A percentile compares a stretch with the other conserved stretches of the same genome.
Conservation (phyloP, 2,797 vertebrate species). For the Gorsachius magnificus region DNA sequence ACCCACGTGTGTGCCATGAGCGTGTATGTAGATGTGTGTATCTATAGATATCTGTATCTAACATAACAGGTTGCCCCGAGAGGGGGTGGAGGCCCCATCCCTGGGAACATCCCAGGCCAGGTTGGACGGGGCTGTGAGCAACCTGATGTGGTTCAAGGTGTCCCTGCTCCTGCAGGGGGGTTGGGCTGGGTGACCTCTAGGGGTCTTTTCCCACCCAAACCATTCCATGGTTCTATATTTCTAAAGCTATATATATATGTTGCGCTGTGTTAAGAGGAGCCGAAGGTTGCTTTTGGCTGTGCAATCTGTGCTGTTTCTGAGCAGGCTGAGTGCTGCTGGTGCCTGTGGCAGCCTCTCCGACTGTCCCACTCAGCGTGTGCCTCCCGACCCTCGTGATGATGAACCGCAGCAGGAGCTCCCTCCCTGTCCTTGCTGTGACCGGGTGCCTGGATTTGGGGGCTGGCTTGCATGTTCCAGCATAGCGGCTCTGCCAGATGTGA, state of each 20-base stretch:
- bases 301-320: background rate
- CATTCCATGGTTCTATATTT: background rate
- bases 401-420: background rate
- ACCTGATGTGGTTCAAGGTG: no score
- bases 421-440: background rate
- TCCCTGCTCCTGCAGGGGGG: no score
- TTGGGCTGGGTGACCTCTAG: no score
- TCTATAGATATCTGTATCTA: no score
- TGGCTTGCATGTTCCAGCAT: background rate
- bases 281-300: background rate
- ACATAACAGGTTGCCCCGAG: no score
- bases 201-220: no score
- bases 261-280: background rate
- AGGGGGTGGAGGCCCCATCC: no score
- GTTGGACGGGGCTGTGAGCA: no score
- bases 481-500: background rate
- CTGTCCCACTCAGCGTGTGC: fast-evolving
- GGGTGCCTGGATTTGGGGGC: background rate
- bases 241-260: background rate
- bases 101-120: no score
- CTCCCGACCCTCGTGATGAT: background rate
- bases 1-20: background rate
- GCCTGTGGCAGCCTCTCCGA: background rate
- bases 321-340: fast-evolving
- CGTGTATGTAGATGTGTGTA: background rate